Conservation (phyloP, 2,113 vertebrate species). For the Falcunculus frontatus region DNA sequence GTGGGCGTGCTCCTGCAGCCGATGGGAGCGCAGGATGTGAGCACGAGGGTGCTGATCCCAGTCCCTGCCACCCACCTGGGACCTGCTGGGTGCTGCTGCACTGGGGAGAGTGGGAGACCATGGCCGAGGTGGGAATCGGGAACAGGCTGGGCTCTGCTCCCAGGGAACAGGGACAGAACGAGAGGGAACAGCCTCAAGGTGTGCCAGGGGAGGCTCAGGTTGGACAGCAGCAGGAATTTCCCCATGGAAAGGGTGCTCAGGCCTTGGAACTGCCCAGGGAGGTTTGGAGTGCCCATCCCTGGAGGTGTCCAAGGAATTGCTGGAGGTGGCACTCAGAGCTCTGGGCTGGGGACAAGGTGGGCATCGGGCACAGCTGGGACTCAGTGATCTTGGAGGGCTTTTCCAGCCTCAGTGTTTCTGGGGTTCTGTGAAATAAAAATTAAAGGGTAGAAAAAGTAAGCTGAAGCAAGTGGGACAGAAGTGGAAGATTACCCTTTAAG, state of each 20-base stretch:
- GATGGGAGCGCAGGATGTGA: not conserved
- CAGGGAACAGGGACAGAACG: not conserved
- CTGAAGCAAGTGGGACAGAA: not conserved
- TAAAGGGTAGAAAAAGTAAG: not conserved
- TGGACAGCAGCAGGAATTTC: not conserved
- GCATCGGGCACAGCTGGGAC: fast-evolving
- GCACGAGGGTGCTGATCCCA: not conserved
- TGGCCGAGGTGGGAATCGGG: fast-evolving
- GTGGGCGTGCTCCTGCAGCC: not conserved
- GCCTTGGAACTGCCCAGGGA: not conserved
- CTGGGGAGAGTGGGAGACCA: fast-evolving
- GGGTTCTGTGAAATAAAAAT: not conserved
- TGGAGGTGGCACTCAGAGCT: not conserved
- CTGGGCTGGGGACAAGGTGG: not conserved
- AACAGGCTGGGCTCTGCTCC: not conserved
- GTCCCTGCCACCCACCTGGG: not conserved
- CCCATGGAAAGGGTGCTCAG: not conserved
- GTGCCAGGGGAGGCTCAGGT: not conserved
- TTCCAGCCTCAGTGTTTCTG: not conserved
- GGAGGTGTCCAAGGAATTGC: not conserved
- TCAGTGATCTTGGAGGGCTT: fast-evolving
- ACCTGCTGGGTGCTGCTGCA: fast-evolving
- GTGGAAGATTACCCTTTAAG: not conserved
- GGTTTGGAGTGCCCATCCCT: not conserved
- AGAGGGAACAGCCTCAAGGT: not conserved